These are phyloP conservation scores for Coleophora deauratella DNA, from an alignment of 2,888 invertebrate species.

Conservation along the genomic window DNA sequence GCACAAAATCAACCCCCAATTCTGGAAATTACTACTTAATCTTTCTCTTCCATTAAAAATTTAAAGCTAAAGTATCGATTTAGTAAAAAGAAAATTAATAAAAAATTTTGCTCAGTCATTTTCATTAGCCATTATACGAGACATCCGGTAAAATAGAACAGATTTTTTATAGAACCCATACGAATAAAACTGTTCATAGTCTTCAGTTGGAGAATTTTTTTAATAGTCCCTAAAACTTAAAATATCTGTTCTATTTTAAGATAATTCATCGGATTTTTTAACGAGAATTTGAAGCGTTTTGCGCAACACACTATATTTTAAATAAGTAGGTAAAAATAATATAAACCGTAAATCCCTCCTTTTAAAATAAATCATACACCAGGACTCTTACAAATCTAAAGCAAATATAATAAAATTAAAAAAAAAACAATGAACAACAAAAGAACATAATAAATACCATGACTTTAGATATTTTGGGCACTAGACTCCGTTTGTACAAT, in stretches of 20 bases:
- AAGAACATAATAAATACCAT: constrained; percentile 14
- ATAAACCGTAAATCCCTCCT: constrained; percentile 20
- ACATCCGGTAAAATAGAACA: no score
- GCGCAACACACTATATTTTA: background rate
- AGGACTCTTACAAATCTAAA: constrained; percentile 19
- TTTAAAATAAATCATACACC: constrained; percentile 18
- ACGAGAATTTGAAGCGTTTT: background rate
- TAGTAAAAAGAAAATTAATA: no score
- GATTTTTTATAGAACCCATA: no score
- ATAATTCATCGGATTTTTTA: no score
- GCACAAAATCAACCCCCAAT: no score
- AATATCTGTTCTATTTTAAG: no score
- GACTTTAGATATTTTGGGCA: constrained; percentile 6
- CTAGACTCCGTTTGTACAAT: background rate
- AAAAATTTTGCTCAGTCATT: no score
- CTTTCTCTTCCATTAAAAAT: background rate
- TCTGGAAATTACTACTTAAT: background rate
- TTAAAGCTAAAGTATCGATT: no score
- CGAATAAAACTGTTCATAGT: no score
- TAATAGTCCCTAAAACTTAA: no score
- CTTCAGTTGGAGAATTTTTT: no score
- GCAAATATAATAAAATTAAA: constrained; percentile 13
- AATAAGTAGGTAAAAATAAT: constrained; percentile 9
- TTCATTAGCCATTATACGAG: no score
- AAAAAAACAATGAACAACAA: constrained; percentile 33